A percentile compares a stretch with the other conserved stretches of the same genome.
phyloP scores from a whole-genome alignment of 1,140 invertebrate species.

The Acyrthosiphon pisum region DNA sequence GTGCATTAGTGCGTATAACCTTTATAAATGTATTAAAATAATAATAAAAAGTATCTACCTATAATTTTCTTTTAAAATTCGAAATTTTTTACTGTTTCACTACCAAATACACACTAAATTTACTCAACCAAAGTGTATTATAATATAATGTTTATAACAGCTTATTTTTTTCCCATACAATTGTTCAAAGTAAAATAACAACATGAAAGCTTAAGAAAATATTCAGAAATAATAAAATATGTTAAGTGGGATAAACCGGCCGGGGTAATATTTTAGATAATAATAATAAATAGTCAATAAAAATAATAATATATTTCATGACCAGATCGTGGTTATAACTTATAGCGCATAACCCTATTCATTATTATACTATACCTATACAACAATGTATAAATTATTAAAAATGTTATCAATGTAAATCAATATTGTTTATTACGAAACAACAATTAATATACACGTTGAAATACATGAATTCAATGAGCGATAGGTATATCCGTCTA shows the following conservation, averaged over 20 bases:
- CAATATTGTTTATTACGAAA: conserved; percentile 20
- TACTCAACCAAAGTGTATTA: neutral
- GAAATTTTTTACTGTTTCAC: too few relatives aligned
- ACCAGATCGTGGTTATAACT: neutral
- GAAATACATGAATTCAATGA: neutral
- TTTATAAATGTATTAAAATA: neutral
- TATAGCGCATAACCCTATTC: neutral
- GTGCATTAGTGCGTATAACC: neutral
- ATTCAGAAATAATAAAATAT: neutral
- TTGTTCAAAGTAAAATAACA: neutral
- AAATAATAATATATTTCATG: neutral
- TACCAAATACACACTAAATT: too few relatives aligned
- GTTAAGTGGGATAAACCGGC: neutral
- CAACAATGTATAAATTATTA: neutral
- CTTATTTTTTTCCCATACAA: neutral
- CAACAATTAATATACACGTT: conserved; percentile 2
- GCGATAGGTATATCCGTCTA: conserved; percentile 22
- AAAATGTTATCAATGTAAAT: neutral
- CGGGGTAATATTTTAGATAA: neutral
- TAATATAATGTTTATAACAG: neutral
- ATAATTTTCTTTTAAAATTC: too few relatives aligned
- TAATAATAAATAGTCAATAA: neutral
- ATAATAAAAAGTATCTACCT: too few relatives aligned
- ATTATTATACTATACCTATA: neutral
- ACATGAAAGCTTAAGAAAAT: neutral